Base-by-base conservation (phyloP, 1,140 invertebrate genomes). In the Limonius californicus region DNA sequence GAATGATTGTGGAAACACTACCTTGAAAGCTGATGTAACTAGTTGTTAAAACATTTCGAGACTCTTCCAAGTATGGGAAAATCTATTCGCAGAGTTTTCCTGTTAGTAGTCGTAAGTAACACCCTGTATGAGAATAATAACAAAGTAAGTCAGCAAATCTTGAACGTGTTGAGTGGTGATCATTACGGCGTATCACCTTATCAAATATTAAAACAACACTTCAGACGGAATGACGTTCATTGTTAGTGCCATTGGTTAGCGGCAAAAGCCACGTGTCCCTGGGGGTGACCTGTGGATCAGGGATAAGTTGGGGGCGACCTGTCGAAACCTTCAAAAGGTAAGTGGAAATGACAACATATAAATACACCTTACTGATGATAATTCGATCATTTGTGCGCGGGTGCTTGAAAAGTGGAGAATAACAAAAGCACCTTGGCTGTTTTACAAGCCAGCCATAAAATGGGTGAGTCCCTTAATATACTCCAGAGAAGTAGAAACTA, bases 191-290 rank as follows among this genome's bases (percentile, higher is more conserved):
- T 50, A 50, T 19, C 16, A 19, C 3, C 45, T 18, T 50, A 50
- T 50, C 45, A 50, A 50, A 50, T 50, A 50, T 50, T 50, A 50
- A 50, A 50, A 18, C 16, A 50, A 18, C 45, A 50, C 45, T 50
- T 14, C 8, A 39, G 35, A 39, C 11, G n/a, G 35, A 39, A 39
- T 39, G 20, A 50, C 45, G 45, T 19, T 14, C 20, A 50, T 50
- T 50, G 45, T 50, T 50, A 50, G 15, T 21, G 45, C 16, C 45
- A 15, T 12, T 12, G 35, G 45, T 50, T 18, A 18, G 20, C 16
- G 19, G 45, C 45, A 50, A 50, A 50, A 50, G 45, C 45, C 45
- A 50, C 45, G 45, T 50, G 45, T 45, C 12, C 42, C 7, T 12
- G n/a, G 45, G 45, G 45, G 45, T 50, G 45, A 50, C 45, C 45